phyloP scores from a whole-genome alignment of 2,113 vertebrate genomes.

The Oryzias woworae region DNA sequence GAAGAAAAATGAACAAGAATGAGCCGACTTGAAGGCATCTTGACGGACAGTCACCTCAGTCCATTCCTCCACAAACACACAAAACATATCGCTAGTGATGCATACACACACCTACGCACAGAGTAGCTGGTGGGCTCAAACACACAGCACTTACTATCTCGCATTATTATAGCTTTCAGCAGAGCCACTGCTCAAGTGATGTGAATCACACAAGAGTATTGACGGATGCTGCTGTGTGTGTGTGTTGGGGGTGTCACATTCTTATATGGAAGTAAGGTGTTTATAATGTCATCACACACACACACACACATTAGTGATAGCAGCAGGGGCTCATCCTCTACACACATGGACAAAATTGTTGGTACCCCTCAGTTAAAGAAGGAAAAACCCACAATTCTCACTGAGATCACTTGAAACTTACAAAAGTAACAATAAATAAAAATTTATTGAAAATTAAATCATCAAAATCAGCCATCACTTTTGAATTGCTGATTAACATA shows the following conservation, averaged over 20 bases:
- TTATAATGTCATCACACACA: conserved; percentile 30
- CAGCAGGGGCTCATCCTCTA: conserved; percentile 9
- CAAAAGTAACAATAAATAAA: no score
- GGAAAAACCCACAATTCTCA: no score
- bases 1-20: conserved; percentile 12
- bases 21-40: conserved; percentile 44
- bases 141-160: conserved; percentile 63
- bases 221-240: conserved; percentile 5
- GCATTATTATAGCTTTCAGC: conserved; percentile 74
- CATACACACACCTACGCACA: conserved; percentile 30
- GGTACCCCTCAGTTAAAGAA: no score
- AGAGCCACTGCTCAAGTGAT: conserved; percentile 42
- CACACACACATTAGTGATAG: conserved; percentile 6
- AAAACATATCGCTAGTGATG: conserved; percentile 7
- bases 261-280: conserved; percentile 7
- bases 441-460: no score
- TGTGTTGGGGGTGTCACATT: conserved; percentile 6
- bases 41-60: conserved; percentile 34
- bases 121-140: conserved; percentile 33
- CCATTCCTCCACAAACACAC: conserved; percentile 7
- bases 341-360: no score
- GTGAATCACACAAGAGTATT: conserved; percentile 49
- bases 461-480: no score
- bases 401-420: no score
- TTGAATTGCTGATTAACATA: no score